Evolutionary conservation across 2,113 vertebrate genomes (phyloP).

Genomic region (Lepus timidus): DNA sequence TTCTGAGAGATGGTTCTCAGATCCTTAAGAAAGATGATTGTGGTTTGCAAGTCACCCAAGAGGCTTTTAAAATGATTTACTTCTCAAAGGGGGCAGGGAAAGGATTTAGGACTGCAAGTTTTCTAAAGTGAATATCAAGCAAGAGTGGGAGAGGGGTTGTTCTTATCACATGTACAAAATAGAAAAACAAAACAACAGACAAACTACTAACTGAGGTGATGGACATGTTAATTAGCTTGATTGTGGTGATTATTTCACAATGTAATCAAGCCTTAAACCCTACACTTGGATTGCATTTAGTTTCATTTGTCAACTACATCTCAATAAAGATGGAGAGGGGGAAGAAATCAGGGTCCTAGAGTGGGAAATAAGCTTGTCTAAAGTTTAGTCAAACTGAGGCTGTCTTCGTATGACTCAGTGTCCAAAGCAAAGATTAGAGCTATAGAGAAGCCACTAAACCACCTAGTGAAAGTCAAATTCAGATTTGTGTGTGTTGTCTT

Average conservation of each 20-base stretch:
- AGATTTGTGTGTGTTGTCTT: not conserved
- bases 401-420: not conserved
- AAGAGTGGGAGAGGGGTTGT: accelerated
- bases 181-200: no score
- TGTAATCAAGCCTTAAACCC: not conserved
- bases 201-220: not conserved
- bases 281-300: not conserved
- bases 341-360: not conserved
- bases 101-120: not conserved
- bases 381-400: not conserved
- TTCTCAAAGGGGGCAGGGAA: not conserved
- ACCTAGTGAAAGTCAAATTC: not conserved
- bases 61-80: not conserved
- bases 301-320: not conserved
- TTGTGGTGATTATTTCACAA: not conserved
- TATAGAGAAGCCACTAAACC: no score
- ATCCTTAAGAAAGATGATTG: not conserved
- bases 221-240: not conserved
- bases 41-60: not conserved
- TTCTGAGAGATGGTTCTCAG: not conserved
- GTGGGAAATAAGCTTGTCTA: not conserved
- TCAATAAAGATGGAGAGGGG: not conserved
- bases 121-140: not conserved
- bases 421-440: not conserved
- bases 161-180: not conserved